Base-by-base conservation (phyloP, 1,140 invertebrate species). In the Oscheius sp. region DNA sequence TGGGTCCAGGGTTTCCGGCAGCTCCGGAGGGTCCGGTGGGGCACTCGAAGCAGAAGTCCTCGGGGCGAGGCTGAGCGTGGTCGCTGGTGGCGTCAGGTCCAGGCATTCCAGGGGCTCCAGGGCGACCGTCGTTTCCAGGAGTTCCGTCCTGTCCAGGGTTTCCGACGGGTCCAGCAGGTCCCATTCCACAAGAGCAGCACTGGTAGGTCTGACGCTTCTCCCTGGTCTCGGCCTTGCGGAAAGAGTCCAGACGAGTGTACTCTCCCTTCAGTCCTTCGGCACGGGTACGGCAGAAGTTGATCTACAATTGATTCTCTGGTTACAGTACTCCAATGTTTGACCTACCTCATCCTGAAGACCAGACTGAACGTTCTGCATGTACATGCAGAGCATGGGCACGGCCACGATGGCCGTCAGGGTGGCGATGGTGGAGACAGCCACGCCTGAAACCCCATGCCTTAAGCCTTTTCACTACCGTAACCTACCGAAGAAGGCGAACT, bases 301-400 rank as follows among this genome's bases (percentile, higher is more conserved):
- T 73, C 61, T 55, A 26, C 15, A 13, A 10, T 42, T 7, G 38
- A n/a, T 10, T 42, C n/a, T 42, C 7, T 42, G 49, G 23, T 23
- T 7, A 26, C 15, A 23, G 49, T 4, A 55, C 15, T 13, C 4
- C 23, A 55, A 7, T 20, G 23, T 20, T n/a, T 42, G n/a, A n/a
- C 10, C 38, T 42, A 42, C 49, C 59, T 71, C 71, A 23, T 73
- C 71, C 46, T 73, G 71, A 31, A 73, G 71, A 55, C 62, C 64
- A 35, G 71, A 73, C 58, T 73, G 71, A 32, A 73, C 71, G 45
- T 73, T 73, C 32, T 73, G 71, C 62, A 73, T 71, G 59, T 71
- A 71, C 59, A 78, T 78, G 64, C 81, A 80, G 63, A 80, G 79
- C 79, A 80, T 81, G 18, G 79, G 79, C 36, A 80, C 77, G 23